phyloP scores from a whole-genome alignment of 23 tunicate species.

The Trididemnum nubilum region DNA sequence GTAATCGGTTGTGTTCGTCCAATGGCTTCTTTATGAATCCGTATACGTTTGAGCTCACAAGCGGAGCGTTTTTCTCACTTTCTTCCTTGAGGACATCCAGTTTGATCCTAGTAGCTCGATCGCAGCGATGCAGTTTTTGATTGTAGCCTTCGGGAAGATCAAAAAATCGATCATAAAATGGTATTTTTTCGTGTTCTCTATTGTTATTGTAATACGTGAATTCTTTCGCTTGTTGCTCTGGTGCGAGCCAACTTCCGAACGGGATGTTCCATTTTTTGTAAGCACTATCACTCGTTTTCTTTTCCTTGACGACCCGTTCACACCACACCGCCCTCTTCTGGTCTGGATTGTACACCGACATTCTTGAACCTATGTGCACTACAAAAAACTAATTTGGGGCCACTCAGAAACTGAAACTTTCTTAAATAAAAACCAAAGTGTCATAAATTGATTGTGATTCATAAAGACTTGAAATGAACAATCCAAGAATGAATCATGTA shows the following conservation, averaged over 20 bases:
- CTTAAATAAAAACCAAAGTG: too few species aligned
- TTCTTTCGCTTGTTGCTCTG: constrained; percentile 19
- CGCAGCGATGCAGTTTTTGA: constrained; percentile 74
- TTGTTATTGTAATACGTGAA: constrained; percentile 70
- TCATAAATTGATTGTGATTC: too few species aligned
- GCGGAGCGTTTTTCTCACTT: constrained; percentile 45
- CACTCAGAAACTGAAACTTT: too few species aligned
- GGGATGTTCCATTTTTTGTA: constrained; percentile 49
- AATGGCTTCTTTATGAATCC: constrained; percentile 63
- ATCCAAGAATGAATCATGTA: too few species aligned
- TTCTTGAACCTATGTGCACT: too few species aligned
- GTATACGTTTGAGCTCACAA: constrained; percentile 75
- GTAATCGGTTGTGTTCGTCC: constrained; percentile 55
- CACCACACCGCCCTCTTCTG: constrained; percentile 66
- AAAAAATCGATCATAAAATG: constrained; percentile 65
- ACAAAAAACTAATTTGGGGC: too few species aligned
- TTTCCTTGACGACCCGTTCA: constrained; percentile 55
- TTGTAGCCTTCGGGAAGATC: constrained; percentile 60
- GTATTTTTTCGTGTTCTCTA: constrained; percentile 44
- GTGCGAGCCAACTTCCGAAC: constrained; percentile 59
- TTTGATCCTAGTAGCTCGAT: constrained; percentile 62
- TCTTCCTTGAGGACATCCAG: constrained; percentile 69
- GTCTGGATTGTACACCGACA: constrained; percentile 51
- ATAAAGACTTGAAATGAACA: too few species aligned
- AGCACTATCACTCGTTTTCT: constrained; percentile 22